Evolutionary conservation across 2,113 vertebrate genomes (phyloP), one percentile per base, ranked within the genome.

Genomic region (Fregetta grallaria): DNA sequence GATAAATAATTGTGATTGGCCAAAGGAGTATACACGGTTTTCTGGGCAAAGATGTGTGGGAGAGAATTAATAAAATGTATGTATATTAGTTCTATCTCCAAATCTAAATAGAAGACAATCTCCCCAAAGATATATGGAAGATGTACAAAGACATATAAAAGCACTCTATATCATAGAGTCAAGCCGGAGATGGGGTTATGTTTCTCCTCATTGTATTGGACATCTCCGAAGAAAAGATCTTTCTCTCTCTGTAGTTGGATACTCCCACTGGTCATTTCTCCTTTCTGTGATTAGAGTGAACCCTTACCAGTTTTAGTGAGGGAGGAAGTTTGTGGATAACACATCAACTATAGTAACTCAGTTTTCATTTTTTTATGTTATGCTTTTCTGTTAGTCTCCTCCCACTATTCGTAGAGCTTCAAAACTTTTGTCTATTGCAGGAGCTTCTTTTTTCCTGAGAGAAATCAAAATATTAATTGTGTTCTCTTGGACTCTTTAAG

Each of bases 1-100:
- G 53, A 90, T 89, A 96, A 98, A 97, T 96, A 97, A 92, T 90
- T 94, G 94, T 92, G 90, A 91, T 97, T 97, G 85, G 95, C 81
- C 90, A 88, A 96, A 96, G 76, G 90, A 80, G 40, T 72, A 90
- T 86, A 91, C 59, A 42, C 0, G 1, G 55, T 67, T 95, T 97
- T 94, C 74, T 97, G 95, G 92, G 94, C 86, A 97, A 94, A 95
- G 63, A 62, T 58, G 45, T 92, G 67, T 94, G 79, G 95, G 94
- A 97, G 91, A 96, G 23, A 77, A 97, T 86, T 86, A 96, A 97
- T 81, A 94, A 92, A 96, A 83, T 92, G 42, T 94, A 38, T 93
- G 90, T 94, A 58, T 98, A 92, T 96, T 95, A 92, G 80, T 96
- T 97, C 95, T 96, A 67, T 88, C 95, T 92, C 75, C 89, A 97